phyloP scores from a whole-genome alignment of 2,888 invertebrate species.

The Panopea generosa region DNA sequence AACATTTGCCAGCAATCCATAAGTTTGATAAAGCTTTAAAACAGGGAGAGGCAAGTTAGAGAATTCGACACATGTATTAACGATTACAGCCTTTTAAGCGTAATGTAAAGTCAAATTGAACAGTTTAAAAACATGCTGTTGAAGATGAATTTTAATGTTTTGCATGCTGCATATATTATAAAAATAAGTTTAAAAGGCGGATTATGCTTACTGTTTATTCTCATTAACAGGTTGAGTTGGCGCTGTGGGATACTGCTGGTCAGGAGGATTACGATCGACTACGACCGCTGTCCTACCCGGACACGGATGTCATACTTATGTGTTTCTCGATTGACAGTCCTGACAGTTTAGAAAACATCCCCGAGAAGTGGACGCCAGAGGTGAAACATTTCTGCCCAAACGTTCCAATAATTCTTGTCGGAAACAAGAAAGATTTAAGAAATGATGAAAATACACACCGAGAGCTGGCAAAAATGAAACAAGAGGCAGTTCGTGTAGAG shows the following conservation, averaged over 20 bases:
- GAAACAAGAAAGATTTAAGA: constrained; percentile 92
- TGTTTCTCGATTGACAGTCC: constrained; percentile 99
- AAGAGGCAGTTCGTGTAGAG: constrained; percentile 98
- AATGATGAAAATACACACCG: constrained; percentile 85
- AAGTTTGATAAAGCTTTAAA: no score
- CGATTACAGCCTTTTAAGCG: no score
- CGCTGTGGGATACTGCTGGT: constrained; percentile 97
- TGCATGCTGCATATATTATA: no score
- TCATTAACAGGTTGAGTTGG: constrained; percentile 85
- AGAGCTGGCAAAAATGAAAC: constrained; percentile 97
- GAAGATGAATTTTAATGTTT: no score
- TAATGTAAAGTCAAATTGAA: no score
- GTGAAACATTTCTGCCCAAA: constrained; percentile 97
- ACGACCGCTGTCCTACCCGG: constrained; percentile 97
- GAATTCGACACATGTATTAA: no score
- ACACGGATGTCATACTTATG: constrained; percentile 99
- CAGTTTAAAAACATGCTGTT: no score
- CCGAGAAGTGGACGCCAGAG: constrained; percentile 99
- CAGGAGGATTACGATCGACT: constrained; percentile 99
- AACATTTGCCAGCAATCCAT: no score
- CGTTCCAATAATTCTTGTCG: constrained; percentile 99
- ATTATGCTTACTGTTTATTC: neutral
- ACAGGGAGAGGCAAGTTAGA: no score
- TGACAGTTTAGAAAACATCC: constrained; percentile 99
- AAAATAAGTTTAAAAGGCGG: no score